Evolutionary conservation across 2,113 vertebrate genomes (phyloP), one percentile per base, ranked within the genome.

Genomic region (Aphyosemion australe): DNA sequence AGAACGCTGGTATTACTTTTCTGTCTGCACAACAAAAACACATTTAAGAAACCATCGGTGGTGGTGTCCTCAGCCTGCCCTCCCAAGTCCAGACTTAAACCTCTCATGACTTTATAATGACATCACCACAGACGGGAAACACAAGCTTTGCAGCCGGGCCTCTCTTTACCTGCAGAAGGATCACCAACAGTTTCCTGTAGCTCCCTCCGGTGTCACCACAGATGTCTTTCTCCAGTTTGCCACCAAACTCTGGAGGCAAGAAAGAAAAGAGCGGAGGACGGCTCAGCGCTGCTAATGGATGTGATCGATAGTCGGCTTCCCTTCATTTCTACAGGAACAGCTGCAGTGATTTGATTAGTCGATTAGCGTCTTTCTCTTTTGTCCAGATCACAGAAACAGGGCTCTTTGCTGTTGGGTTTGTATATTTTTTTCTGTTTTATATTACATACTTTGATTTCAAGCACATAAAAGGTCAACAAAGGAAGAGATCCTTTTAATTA

Each of bases 161-260:
- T 11, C 16, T 6, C 12, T 60, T 8, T 90, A 99, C 97, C 96
- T 98, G 96, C 45, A 97, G 90, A 34, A 99, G 94, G 65, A 97
- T 95, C 78, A 99, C 94, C 89, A 98, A 68, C 79, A 99, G 87
- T 26, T 90, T 94, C 90, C 96, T 94, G 79, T 95, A 99, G 80
- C 89, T 78, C n/a, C 97, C 96, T 1, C 95, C 94, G 0, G 96
- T 98, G 57, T 99, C 97, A 45, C 93, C 90, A 18, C 89, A 93
- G 79, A 99, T 90, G 47, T 95, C 94, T 19, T 96, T 96, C 86
- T 99, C 97, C 88, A 99, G 89, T 70, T 88, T 92, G 4, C 88
- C 83, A 55, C 92, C 92, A 15, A 95, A 95, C 62, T 99, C 97
- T 99, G 78, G n/a, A 72, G 5, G 78, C 39, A 83, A 87, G 76